Evolutionary conservation across 2,113 vertebrate genomes (phyloP).

Genomic region (Otis tarda): DNA sequence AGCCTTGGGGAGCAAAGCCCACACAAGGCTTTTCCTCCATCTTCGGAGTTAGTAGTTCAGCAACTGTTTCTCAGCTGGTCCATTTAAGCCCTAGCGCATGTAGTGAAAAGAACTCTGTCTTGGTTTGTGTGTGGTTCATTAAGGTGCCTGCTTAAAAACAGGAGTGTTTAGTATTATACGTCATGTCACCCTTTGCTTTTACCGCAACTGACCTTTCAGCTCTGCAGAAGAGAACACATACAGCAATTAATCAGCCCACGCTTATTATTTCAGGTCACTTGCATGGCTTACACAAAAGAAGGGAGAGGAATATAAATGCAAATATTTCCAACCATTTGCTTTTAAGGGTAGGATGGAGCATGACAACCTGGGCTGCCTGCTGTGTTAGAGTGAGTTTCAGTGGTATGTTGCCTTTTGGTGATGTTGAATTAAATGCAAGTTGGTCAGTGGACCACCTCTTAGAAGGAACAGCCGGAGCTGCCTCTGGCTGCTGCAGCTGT

Average conservation of each 20-base stretch:
- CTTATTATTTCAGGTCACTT: slow-evolving; percentile 43
- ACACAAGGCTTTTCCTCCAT: not conserved
- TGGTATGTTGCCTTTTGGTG: not conserved
- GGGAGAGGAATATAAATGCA: slow-evolving; percentile 30
- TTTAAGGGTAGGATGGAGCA: slow-evolving; percentile 20
- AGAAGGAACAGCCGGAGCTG: not conserved
- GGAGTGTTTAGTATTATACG: not conserved
- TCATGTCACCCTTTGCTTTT: slow-evolving; percentile 16
- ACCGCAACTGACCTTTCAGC: slow-evolving; percentile 33
- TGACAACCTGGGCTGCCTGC: not conserved
- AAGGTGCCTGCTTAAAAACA: slow-evolving; percentile 61
- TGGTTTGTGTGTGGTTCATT: slow-evolving; percentile 67
- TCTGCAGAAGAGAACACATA: not conserved
- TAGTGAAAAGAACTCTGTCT: slow-evolving; percentile 62
- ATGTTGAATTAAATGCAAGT: not conserved
- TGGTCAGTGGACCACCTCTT: not conserved
- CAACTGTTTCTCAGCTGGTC: slow-evolving; percentile 18
- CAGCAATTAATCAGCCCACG: slow-evolving; percentile 16
- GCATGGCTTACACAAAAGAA: not conserved
- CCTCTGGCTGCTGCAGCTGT: not conserved
- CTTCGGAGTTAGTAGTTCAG: slow-evolving; percentile 4
- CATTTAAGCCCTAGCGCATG: slow-evolving; percentile 47
- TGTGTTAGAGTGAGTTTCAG: not conserved
- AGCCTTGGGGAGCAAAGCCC: not conserved
- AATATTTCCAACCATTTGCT: slow-evolving; percentile 28